Conservation (phyloP, 2,113 vertebrate species). For the Ctenodactylus gundi region DNA sequence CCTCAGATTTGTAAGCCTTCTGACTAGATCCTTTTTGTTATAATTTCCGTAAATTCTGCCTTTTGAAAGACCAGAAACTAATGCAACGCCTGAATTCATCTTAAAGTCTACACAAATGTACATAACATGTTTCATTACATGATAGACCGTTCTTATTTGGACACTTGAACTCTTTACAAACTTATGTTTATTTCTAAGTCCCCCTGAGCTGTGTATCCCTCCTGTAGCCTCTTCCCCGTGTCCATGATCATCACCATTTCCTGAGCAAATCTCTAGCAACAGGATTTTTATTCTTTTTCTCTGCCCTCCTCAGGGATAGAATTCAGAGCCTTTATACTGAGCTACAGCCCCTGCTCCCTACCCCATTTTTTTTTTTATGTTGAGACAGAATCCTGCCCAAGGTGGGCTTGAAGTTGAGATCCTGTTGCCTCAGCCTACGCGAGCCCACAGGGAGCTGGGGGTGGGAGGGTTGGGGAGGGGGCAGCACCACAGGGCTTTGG, state of each 20-base stretch:
- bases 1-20: too few relatives aligned
- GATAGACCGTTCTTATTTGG: neutral
- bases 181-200: neutral
- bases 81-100: neutral
- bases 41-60: too few relatives aligned
- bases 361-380: too few relatives aligned
- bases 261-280: neutral
- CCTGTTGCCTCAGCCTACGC: neutral
- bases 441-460: too few relatives aligned
- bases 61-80: too few relatives aligned
- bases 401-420: neutral
- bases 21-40: too few relatives aligned
- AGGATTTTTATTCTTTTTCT: neutral
- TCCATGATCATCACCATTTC: too few relatives aligned
- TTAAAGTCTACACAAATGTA: neutral
- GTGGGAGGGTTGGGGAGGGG: too few relatives aligned
- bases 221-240: too few relatives aligned
- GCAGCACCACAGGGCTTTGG: too few relatives aligned
- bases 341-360: neutral
- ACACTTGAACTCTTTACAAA: neutral
- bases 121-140: neutral
- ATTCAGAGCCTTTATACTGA: neutral
- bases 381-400: neutral
- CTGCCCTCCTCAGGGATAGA: neutral
- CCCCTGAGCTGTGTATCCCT: too few relatives aligned